These are phyloP conservation scores for Lycocerus yunnanus DNA, from an alignment of 2,888 invertebrate species.

Conservation along the genomic window DNA sequence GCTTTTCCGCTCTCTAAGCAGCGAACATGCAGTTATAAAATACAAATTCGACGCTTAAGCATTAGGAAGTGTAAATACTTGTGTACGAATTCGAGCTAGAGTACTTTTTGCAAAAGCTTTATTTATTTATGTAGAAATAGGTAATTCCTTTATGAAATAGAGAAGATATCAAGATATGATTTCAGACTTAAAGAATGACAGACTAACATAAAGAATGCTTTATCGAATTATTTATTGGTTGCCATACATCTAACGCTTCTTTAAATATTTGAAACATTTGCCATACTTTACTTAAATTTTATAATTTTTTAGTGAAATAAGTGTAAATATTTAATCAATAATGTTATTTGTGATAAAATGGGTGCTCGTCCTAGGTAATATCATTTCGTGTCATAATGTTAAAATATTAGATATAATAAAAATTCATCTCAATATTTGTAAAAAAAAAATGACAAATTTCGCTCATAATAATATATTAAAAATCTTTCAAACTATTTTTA, in stretches of 20 bases:
- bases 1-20: too few species aligned
- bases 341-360: slow-evolving; percentile 35
- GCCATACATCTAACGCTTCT: neutral
- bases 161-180: neutral
- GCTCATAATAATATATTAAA: slow-evolving; percentile 9
- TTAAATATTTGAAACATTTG: neutral
- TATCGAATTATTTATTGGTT: neutral
- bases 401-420: neutral
- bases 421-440: neutral
- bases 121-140: neutral
- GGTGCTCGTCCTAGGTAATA: slow-evolving; percentile 33
- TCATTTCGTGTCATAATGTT: slow-evolving; percentile 27
- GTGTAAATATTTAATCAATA: slow-evolving; percentile 31
- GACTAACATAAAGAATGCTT: neutral
- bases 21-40: too few species aligned
- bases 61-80: too few species aligned
- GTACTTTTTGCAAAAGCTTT: neutral
- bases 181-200: neutral
- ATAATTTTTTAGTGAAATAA: slow-evolving; percentile 9
- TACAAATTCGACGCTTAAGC: too few species aligned
- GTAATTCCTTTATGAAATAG: neutral
- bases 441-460: slow-evolving; percentile 7
- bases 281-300: slow-evolving; percentile 1
- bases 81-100: too few species aligned
- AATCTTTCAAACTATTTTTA: slow-evolving; percentile 21